A percentile compares a stretch with the other conserved stretches of the same genome.
These are phyloP conservation scores for Euphydryas editha DNA, from an alignment of 2,888 invertebrate genomes.

Conservation along the genomic window DNA sequence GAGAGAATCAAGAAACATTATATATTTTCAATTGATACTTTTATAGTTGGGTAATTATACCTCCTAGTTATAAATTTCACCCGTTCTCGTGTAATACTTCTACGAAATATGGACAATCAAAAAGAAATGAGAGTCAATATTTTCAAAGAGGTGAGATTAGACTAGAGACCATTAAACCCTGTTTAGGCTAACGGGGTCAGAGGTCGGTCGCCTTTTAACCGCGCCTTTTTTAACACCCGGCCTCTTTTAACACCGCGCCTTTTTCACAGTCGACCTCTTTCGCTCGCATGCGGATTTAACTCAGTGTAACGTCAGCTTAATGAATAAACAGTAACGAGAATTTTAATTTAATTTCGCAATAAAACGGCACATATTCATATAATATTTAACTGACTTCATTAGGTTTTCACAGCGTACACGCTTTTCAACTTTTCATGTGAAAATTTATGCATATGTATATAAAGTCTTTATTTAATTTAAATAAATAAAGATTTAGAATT, in stretches of 20 bases:
- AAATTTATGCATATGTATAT: not conserved
- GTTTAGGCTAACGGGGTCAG: constrained; percentile 55
- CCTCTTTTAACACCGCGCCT: constrained; percentile 7
- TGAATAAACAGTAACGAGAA: constrained; percentile 10
- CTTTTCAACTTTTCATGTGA: not conserved
- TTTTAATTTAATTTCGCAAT: not conserved
- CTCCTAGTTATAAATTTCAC: too few relatives aligned
- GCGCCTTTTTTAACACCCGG: constrained; percentile 15
- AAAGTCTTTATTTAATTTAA: not conserved
- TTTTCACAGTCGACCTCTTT: constrained; percentile 15
- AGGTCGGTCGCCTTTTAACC: constrained; percentile 42
- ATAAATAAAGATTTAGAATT: not conserved
- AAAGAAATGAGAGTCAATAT: constrained; percentile 13
- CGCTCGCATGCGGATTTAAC: constrained; percentile 13
- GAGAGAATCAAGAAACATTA: too few relatives aligned
- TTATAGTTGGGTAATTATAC: not conserved
- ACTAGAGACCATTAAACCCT: constrained; percentile 47
- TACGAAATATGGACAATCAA: not conserved
- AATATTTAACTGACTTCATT: constrained; percentile 1
- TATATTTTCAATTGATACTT: too few relatives aligned
- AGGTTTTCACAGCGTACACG: not conserved
- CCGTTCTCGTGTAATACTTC: not conserved
- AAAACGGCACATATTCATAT: not conserved
- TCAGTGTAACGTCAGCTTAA: constrained; percentile 8
- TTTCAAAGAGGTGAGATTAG: constrained; percentile 23